phyloP scores from a whole-genome alignment of 2,888 invertebrate genomes.

The Omphaloscelis lunosa region DNA sequence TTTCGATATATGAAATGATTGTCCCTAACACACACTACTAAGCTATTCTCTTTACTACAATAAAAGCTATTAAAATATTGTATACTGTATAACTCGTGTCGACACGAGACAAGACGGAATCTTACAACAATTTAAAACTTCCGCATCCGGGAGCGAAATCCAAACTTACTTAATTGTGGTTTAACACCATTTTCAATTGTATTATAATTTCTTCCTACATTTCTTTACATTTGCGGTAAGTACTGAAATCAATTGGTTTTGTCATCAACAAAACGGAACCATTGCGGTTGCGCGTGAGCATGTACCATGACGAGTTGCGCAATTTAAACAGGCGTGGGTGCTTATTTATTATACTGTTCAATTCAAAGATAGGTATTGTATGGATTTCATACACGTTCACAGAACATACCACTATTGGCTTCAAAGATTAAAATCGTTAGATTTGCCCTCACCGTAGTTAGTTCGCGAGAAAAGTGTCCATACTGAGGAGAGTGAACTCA shows the following conservation, averaged over 20 bases:
- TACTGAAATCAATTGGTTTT: constrained; percentile 47
- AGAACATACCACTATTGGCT: background rate
- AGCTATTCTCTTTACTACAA: too few relatives aligned
- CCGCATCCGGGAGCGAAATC: constrained; percentile 35
- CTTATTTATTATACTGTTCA: constrained; percentile 5
- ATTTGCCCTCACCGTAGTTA: background rate
- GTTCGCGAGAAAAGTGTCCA: background rate
- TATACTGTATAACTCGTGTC: too few relatives aligned
- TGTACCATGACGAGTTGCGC: constrained; percentile 33
- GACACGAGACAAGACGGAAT: too few relatives aligned
- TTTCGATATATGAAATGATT: background rate
- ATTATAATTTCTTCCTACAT: constrained; percentile 44
- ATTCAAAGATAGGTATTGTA: background rate
- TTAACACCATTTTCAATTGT: constrained; percentile 29
- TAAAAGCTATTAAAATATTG: too few relatives aligned
- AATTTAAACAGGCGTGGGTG: constrained; percentile 41
- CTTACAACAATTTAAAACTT: constrained; percentile 3
- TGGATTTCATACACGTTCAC: too few relatives aligned
- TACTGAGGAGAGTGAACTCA: background rate
- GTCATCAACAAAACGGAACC: constrained; percentile 20
- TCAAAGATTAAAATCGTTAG: background rate
- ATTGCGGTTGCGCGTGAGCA: constrained; percentile 46
- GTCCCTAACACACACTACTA: background rate
- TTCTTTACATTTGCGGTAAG: constrained; percentile 49
- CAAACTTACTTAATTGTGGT: constrained; percentile 25